Evolutionary conservation across 2,888 invertebrate species (phyloP).

Genomic region (Pseudolycoriella hygida): DNA sequence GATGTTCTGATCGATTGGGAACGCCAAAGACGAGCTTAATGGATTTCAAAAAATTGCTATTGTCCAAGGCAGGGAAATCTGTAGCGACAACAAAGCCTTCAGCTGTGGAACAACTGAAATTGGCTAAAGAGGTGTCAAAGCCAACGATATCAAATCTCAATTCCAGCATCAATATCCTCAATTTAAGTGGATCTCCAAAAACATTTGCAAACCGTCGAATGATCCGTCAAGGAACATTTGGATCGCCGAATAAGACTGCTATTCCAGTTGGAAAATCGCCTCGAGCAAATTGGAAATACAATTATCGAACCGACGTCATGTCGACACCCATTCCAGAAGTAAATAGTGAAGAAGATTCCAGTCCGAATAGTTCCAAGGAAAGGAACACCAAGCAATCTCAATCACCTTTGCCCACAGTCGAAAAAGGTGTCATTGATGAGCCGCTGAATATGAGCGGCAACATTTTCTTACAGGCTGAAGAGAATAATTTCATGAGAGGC

Average conservation of each 20-base stretch:
- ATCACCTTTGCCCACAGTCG: conserved; percentile 19
- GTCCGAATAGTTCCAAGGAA: conserved; percentile 40
- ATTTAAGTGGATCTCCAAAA: conserved; percentile 52
- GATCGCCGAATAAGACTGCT: conserved; percentile 18
- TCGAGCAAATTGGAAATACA: conserved; percentile 54
- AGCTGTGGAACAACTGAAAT: conserved; percentile 62
- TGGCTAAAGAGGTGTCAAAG: conserved; percentile 21
- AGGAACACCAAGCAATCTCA: conserved; percentile 25
- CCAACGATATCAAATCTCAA: conserved; percentile 13
- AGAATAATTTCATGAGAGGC: conserved; percentile 29
- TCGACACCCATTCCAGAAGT: conserved; percentile 77
- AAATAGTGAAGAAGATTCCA: conserved; percentile 60
- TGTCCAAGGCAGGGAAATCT: conserved; percentile 56
- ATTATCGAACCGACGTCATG: conserved; percentile 57
- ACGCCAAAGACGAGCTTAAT: conserved; percentile 58
- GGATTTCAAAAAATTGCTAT: conserved; percentile 65
- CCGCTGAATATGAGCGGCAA: conserved; percentile 24
- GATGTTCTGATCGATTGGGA: conserved; percentile 45
- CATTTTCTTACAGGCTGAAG: conserved; percentile 27
- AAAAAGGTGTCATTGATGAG: conserved; percentile 15
- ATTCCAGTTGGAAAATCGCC: conserved; percentile 39
- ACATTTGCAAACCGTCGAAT: conserved; percentile 45
- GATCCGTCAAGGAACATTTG: conserved; percentile 30
- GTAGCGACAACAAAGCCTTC: conserved; percentile 42
- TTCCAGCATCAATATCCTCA: conserved; percentile 43